These are phyloP conservation scores for Stenodera caucasica DNA, from an alignment of 2,888 invertebrate species.

Conservation along the genomic window DNA sequence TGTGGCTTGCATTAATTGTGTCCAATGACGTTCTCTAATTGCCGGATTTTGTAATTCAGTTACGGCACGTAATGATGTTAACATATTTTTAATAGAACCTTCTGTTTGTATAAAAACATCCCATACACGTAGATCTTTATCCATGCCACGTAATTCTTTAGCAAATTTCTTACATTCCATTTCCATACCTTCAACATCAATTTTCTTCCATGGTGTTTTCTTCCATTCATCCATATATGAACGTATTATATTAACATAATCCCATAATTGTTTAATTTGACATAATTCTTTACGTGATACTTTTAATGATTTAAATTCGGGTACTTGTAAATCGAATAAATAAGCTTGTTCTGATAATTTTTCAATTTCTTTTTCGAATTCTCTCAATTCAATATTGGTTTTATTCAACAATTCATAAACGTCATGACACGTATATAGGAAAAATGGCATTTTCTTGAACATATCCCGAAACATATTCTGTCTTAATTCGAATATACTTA, in stretches of 20 bases:
- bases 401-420: conserved; percentile 72
- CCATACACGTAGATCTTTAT: conserved; percentile 79
- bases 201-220: conserved; percentile 89
- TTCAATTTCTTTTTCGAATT: conserved; percentile 70
- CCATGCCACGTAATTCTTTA: conserved; percentile 77
- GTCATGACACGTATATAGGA: conserved; percentile 65
- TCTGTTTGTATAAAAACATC: conserved; percentile 81
- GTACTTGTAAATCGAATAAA: conserved; percentile 83
- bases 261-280: conserved; percentile 83
- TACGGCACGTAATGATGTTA: conserved; percentile 90
- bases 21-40: conserved; percentile 92
- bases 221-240: conserved; percentile 91
- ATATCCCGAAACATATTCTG: conserved; percentile 75
- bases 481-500: conserved; percentile 77
- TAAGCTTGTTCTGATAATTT: conserved; percentile 72
- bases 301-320: conserved; percentile 78
- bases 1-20: conserved; percentile 89
- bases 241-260: conserved; percentile 79
- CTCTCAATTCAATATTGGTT: conserved; percentile 65
- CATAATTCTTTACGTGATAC: conserved; percentile 76
- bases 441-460: conserved; percentile 65
- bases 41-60: conserved; percentile 94
- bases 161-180: conserved; percentile 88
- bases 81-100: conserved; percentile 83
- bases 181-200: conserved; percentile 93